These are phyloP conservation scores for Colossoma macropomum DNA, from an alignment of 2,113 vertebrate genomes.

Conservation along the genomic window DNA sequence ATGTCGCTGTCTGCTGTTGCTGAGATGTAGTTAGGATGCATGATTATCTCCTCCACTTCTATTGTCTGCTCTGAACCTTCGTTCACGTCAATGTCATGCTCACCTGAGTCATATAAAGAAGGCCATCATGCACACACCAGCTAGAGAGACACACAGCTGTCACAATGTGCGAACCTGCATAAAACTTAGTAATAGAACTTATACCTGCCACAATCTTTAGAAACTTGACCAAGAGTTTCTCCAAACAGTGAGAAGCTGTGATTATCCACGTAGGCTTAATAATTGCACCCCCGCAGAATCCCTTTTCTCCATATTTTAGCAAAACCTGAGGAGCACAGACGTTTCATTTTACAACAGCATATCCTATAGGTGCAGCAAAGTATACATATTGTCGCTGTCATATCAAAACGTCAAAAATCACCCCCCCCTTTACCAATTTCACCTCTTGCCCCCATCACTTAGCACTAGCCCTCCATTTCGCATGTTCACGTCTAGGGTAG, in stretches of 20 bases:
- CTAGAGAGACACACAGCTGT: too few relatives aligned
- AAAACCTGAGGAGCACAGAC: slow-evolving; percentile 76
- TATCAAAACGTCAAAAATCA: too few relatives aligned
- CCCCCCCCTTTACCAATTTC: too few relatives aligned
- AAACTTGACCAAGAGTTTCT: slow-evolving; percentile 45
- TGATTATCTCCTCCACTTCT: slow-evolving; percentile 64
- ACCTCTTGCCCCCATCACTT: too few relatives aligned
- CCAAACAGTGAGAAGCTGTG: slow-evolving; percentile 93
- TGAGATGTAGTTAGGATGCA: slow-evolving; percentile 76
- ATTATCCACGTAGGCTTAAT: slow-evolving; percentile 84
- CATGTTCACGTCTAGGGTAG: too few relatives aligned
- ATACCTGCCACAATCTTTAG: slow-evolving; percentile 84
- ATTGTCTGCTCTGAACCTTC: slow-evolving; percentile 84
- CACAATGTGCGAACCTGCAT: neutral
- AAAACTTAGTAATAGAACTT: neutral
- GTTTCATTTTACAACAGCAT: neutral
- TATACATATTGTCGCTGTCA: too few relatives aligned
- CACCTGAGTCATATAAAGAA: slow-evolving; percentile 74
- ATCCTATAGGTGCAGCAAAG: too few relatives aligned
- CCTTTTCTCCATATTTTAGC: slow-evolving; percentile 67
- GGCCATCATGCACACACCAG: neutral
- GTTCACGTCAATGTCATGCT: slow-evolving; percentile 69
- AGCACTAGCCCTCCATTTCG: too few relatives aligned
- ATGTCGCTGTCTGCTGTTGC: slow-evolving; percentile 82
- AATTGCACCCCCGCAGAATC: slow-evolving; percentile 86